Percentiles rank a stretch among this genome's conserved stretches.
Evolutionary conservation across 2,797 vertebrate genomes (phyloP).

Genomic region (Apogon talboti): DNA sequence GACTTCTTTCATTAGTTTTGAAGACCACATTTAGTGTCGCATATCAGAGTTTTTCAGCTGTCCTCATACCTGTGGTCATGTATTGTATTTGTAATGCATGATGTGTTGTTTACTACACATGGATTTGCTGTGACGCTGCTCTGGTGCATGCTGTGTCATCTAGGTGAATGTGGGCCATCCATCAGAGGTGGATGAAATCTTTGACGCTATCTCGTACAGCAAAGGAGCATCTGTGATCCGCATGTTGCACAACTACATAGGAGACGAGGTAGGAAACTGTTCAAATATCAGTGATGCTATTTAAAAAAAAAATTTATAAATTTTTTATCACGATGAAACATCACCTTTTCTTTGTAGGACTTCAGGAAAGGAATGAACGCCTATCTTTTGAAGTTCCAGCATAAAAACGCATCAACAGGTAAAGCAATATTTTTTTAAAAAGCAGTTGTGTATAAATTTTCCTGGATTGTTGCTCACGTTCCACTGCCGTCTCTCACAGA

Average conservation of each 20-base stretch:
- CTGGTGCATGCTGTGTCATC: neutral
- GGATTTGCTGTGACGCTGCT: neutral
- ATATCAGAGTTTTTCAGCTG: too few species aligned
- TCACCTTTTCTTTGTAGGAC: slow-evolving; percentile 82
- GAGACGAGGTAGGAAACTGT: slow-evolving; percentile 90
- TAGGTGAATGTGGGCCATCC: slow-evolving; percentile 98
- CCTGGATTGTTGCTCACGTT: neutral
- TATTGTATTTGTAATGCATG: too few species aligned
- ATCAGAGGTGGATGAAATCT: slow-evolving; percentile 99
- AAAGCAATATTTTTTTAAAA: slow-evolving; percentile 12
- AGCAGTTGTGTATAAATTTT: neutral
- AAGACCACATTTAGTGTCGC: too few species aligned
- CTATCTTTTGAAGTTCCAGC: slow-evolving; percentile 96
- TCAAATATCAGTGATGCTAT: neutral
- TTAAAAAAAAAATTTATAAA: neutral
- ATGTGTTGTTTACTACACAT: too few species aligned
- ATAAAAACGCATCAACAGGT: slow-evolving; percentile 98
- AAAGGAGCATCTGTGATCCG: slow-evolving; percentile 99
- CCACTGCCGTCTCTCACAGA: slow-evolving; percentile 79
- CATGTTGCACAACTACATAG: slow-evolving; percentile 98
- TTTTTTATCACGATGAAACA: neutral
- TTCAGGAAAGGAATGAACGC: slow-evolving; percentile 99
- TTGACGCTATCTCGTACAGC: slow-evolving; percentile 99
- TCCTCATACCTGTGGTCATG: too few species aligned
- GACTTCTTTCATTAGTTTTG: too few species aligned